These are phyloP conservation scores for Polypterus senegalus DNA, from an alignment of 2,113 vertebrate species.

Conservation along the genomic window DNA sequence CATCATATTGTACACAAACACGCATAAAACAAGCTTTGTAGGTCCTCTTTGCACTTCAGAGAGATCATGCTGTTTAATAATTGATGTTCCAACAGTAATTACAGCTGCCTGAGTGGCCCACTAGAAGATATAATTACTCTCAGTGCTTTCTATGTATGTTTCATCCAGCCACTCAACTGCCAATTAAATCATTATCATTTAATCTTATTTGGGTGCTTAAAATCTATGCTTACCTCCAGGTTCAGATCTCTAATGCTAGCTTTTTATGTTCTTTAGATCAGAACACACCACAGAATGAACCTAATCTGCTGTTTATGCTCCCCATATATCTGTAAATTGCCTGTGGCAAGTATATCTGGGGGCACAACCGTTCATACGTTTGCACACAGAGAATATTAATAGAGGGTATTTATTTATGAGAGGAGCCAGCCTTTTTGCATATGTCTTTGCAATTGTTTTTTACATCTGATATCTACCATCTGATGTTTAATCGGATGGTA, in stretches of 20 bases:
- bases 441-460: too few relatives aligned
- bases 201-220: slow-evolving; percentile 32
- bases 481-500: too few relatives aligned
- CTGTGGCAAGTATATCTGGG: too few relatives aligned
- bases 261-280: background rate
- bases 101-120: slow-evolving; percentile 31
- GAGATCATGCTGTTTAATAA: slow-evolving; percentile 45
- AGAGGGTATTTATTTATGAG: too few relatives aligned
- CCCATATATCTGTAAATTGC: too few relatives aligned
- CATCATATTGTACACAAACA: too few relatives aligned
- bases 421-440: too few relatives aligned
- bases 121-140: slow-evolving; percentile 43
- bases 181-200: slow-evolving; percentile 51
- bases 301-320: too few relatives aligned
- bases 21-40: background rate
- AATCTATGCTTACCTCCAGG: slow-evolving; percentile 32
- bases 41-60: slow-evolving; percentile 24
- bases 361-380: too few relatives aligned
- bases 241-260: background rate
- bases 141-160: slow-evolving; percentile 34
- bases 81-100: slow-evolving; percentile 46
- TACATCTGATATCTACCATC: too few relatives aligned
- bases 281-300: too few relatives aligned
- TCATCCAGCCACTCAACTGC: slow-evolving; percentile 39
- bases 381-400: too few relatives aligned